Evolutionary conservation across 2,113 vertebrate species (phyloP).

Genomic region (Climacteris rufus): DNA sequence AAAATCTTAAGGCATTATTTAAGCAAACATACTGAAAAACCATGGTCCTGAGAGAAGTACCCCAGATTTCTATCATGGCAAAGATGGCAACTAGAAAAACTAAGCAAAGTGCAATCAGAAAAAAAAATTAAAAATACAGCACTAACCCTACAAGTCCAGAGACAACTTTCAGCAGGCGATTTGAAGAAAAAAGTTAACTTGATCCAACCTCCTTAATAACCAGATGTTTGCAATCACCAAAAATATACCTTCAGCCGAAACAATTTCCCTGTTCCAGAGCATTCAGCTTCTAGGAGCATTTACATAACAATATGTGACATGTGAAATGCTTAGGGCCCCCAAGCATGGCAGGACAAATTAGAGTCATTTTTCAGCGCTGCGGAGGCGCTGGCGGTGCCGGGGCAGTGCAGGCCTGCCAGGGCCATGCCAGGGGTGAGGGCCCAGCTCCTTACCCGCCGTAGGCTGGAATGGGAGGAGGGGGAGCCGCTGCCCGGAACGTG

Average conservation of each 20-base stretch:
- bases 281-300: conserved; percentile 70
- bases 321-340: conserved; percentile 76
- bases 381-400: too few species aligned
- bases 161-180: neutral
- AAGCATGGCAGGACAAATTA: conserved; percentile 80
- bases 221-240: conserved; percentile 75
- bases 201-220: conserved; percentile 78
- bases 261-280: conserved; percentile 65
- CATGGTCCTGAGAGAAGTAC: neutral
- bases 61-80: neutral
- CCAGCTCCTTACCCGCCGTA: conserved; percentile 90
- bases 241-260: conserved; percentile 64
- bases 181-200: conserved; percentile 10
- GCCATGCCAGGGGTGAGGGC: neutral
- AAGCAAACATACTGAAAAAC: neutral
- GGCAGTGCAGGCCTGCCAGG: too few species aligned
- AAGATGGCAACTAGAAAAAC: neutral
- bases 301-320: conserved; percentile 80
- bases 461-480: conserved; percentile 90
- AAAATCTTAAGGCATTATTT: neutral
- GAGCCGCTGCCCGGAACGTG: conserved; percentile 89
- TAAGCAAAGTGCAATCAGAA: neutral
- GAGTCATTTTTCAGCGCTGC: conserved; percentile 83
- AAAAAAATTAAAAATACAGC: neutral
- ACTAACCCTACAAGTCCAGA: neutral